phyloP scores from a whole-genome alignment of 2,888 invertebrate species.

The Drosophila monieri region DNA sequence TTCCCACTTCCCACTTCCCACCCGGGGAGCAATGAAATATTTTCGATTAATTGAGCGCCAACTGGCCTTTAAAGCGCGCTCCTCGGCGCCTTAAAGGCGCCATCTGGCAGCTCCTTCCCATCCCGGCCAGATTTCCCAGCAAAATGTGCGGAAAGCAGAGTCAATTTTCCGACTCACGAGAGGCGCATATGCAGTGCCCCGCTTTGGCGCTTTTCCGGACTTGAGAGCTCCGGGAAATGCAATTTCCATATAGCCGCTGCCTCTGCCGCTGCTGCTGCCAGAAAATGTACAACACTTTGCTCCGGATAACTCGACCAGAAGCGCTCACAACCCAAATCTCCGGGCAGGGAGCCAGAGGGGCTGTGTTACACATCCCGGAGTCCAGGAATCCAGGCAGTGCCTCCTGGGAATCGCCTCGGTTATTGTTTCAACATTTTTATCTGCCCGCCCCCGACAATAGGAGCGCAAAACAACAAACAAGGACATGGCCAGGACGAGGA shows the following conservation, averaged over 20 bases:
- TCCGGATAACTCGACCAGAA: constrained; percentile 30
- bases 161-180: constrained; percentile 65
- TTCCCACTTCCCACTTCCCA: no score
- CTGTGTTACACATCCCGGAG: constrained; percentile 44
- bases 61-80: neutral
- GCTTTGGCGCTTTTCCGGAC: neutral
- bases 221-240: constrained; percentile 27
- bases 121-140: constrained; percentile 30
- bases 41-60: no score
- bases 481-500: neutral
- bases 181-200: constrained; percentile 46
- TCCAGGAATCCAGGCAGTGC: constrained; percentile 58
- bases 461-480: constrained; percentile 4
- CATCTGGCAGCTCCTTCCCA: constrained; percentile 2
- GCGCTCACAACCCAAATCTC: constrained; percentile 59
- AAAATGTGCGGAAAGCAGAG: constrained; percentile 62
- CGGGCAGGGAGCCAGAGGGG: constrained; percentile 6
- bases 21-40: no score
- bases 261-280: no score
- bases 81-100: neutral
- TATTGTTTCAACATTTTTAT: constrained; percentile 74
- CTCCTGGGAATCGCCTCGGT: constrained; percentile 69
- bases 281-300: constrained; percentile 39
- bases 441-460: constrained; percentile 45
- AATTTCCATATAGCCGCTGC: constrained; percentile 45